Evolutionary conservation across 1,140 invertebrate genomes (phyloP).

Genomic region (Brachionus asplanchnoidis): DNA sequence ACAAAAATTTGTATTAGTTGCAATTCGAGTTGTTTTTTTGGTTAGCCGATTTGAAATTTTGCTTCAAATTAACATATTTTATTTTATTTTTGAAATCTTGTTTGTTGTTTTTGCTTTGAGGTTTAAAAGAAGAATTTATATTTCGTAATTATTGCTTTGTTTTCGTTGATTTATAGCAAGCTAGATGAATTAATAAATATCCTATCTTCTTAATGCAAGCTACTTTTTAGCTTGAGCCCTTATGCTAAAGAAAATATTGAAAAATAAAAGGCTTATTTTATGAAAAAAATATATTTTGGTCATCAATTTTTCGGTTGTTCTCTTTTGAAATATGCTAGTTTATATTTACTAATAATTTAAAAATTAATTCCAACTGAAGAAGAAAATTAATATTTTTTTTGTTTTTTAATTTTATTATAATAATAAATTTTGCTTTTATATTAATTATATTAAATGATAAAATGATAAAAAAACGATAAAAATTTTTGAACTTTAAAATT

Average conservation of each 20-base stretch:
- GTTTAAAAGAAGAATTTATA: neutral
- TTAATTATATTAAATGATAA: too few species aligned
- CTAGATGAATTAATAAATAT: neutral
- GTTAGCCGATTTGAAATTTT: conserved; percentile 23
- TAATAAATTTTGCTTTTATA: too few species aligned
- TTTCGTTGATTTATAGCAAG: neutral
- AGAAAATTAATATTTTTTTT: too few species aligned
- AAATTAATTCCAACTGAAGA: too few species aligned
- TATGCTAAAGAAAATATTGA: neutral
- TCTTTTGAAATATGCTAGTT: neutral
- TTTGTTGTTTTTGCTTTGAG: neutral
- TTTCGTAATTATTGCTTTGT: neutral
- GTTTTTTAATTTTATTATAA: too few species aligned
- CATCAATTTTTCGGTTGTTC: neutral
- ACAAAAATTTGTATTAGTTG: neutral
- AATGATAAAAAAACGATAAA: too few species aligned
- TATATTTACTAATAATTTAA: neutral
- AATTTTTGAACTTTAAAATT: too few species aligned
- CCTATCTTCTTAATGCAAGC: neutral
- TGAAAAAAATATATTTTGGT: neutral
- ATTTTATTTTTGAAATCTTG: neutral
- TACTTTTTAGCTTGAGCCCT: neutral
- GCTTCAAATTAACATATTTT: conserved; percentile 34
- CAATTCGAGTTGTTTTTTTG: neutral
- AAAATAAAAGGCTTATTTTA: neutral